These are phyloP conservation scores for Limosa lapponica DNA, from an alignment of 2,797 vertebrate species.

Conservation along the genomic window DNA sequence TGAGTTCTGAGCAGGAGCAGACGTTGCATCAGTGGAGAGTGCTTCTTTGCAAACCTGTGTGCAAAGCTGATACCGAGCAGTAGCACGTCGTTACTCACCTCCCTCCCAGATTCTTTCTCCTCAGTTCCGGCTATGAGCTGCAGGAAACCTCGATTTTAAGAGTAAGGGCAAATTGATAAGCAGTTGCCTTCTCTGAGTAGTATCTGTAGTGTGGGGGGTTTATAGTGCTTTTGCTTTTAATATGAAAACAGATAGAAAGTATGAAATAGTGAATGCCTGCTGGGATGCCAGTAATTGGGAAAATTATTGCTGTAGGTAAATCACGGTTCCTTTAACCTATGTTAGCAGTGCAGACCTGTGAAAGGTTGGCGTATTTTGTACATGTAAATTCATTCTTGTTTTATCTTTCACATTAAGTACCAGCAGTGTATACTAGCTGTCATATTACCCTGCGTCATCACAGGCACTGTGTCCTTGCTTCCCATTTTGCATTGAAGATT, in stretches of 20 bases:
- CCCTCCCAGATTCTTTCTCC: not conserved
- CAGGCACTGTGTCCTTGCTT: not conserved
- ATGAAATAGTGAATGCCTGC: not conserved
- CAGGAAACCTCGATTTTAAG: not conserved
- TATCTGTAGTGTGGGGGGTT: not conserved
- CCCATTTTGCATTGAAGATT: not conserved
- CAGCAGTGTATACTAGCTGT: not conserved
- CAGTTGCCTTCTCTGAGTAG: not conserved
- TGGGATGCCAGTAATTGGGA: not conserved
- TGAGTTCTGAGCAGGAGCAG: not conserved
- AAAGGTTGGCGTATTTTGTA: not conserved
- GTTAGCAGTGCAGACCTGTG: not conserved
- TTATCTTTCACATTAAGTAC: not conserved
- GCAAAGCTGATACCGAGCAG: not conserved
- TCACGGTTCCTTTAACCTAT: not conserved
- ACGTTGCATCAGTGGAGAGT: not conserved
- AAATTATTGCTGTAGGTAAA: not conserved
- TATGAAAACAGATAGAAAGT: not conserved
- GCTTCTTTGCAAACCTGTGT: not conserved
- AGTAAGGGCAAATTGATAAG: not conserved
- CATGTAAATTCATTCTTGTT: not conserved
- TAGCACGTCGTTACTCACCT: fast-evolving
- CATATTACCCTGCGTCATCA: not conserved
- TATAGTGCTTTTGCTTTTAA: not conserved
- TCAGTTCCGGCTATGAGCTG: not conserved